Conservation (phyloP, 2,888 invertebrate species). For the Scelioninae gen. 1 region DNA sequence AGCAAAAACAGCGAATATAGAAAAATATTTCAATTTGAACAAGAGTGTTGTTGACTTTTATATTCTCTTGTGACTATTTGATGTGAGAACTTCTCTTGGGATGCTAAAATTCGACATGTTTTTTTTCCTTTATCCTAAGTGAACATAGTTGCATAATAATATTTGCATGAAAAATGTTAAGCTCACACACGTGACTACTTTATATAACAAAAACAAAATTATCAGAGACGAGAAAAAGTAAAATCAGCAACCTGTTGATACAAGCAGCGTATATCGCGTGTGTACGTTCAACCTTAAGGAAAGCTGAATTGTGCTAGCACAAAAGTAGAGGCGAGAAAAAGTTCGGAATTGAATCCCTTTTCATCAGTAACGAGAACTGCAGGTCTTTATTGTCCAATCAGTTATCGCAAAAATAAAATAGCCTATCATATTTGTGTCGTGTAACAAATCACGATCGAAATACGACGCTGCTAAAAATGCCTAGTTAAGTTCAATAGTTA, state of each 20-base stretch:
- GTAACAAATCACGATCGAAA: conserved; percentile 7
- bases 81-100: too few relatives aligned
- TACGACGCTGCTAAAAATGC: neutral
- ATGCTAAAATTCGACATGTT: neutral
- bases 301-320: conserved; percentile 38
- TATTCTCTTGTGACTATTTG: too few relatives aligned
- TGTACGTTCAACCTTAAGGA: conserved; percentile 38
- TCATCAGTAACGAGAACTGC: conserved; percentile 43
- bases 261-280: conserved; percentile 34
- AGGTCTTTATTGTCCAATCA: conserved; percentile 41
- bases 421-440: conserved; percentile 31
- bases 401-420: conserved; percentile 29
- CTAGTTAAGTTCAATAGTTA: neutral
- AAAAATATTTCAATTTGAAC: too few relatives aligned
- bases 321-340: conserved; percentile 48
- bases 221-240: conserved; percentile 34
- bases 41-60: too few relatives aligned
- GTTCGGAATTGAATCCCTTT: conserved; percentile 41
- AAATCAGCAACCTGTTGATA: conserved; percentile 65
- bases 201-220: conserved; percentile 14
- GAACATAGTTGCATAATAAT: neutral
- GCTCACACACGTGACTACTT: neutral
- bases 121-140: neutral
- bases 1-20: too few relatives aligned
- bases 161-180: conserved; percentile 3